A percentile compares a stretch with the other conserved stretches of the same genome.
Conservation (phyloP, 1,140 invertebrate genomes). For the Scaptodrosophila lebanonensis region DNA sequence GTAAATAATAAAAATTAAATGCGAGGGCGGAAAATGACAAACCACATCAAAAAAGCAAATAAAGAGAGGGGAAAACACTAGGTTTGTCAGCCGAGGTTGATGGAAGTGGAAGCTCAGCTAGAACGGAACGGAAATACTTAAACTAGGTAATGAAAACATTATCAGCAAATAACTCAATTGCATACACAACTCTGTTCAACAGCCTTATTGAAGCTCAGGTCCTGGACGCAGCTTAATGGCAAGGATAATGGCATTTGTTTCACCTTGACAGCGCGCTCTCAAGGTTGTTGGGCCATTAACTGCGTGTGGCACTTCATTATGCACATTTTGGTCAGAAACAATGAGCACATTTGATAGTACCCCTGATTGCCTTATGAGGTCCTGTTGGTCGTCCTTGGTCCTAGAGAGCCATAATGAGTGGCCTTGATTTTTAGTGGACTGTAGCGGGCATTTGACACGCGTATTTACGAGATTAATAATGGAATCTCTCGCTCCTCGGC, state of each 20-base stretch:
- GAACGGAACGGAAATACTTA: conserved; percentile 57
- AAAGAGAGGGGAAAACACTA: too few species aligned
- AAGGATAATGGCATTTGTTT: too few species aligned
- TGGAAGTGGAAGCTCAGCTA: conserved; percentile 10
- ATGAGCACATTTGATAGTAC: conserved; percentile 50
- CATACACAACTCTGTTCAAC: conserved; percentile 22
- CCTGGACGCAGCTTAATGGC: too few species aligned
- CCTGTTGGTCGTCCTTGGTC: conserved; percentile 42
- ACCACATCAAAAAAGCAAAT: conserved; percentile 27
- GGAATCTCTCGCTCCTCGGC: conserved; percentile 31
- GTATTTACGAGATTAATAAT: conserved; percentile 71
- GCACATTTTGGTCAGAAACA: conserved; percentile 57
- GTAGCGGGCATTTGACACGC: conserved; percentile 67
- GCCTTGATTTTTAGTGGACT: conserved; percentile 72
- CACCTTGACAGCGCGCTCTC: conserved; percentile 47
- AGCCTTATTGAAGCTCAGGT: conserved; percentile 44
- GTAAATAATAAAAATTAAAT: too few species aligned
- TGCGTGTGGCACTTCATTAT: conserved; percentile 76
- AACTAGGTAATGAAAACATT: conserved; percentile 52
- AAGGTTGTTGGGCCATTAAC: conserved; percentile 61
- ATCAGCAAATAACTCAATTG: conserved; percentile 46
- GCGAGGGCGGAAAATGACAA: conserved; percentile 54
- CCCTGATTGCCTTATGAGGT: conserved; percentile 50
- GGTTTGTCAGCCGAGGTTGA: too few species aligned
- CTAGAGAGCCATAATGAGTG: conserved; percentile 2